Percentiles rank a stretch among this genome's conserved stretches.
phyloP scores from a whole-genome alignment of 2,113 vertebrate species.

The Odobenus rosmarus region DNA sequence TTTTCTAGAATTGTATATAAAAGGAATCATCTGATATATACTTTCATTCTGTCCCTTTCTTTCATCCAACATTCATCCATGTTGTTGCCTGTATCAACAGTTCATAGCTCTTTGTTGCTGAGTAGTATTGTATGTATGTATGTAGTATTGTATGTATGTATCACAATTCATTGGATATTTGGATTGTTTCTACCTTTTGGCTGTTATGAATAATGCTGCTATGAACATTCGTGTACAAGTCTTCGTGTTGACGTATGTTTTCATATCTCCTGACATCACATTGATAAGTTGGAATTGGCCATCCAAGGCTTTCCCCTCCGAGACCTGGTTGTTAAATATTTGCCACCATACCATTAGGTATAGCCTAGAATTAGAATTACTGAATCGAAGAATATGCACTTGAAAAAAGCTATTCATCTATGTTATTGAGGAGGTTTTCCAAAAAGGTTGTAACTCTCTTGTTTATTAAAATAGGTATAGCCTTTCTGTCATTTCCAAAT shows the following conservation, averaged over 20 bases:
- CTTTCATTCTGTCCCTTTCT: background rate
- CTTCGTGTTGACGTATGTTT: background rate
- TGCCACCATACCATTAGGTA: background rate
- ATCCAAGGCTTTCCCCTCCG: background rate
- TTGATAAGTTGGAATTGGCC: background rate
- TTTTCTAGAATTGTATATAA: background rate
- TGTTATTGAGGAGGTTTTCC: background rate
- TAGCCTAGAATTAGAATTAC: slow-evolving; percentile 5
- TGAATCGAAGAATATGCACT: background rate
- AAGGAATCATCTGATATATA: background rate
- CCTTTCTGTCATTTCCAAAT: background rate
- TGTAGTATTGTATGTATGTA: background rate
- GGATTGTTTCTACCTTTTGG: background rate
- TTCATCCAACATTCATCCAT: background rate
- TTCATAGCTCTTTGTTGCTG: slow-evolving; percentile 26
- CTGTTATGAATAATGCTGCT: background rate
- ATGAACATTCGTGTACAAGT: background rate
- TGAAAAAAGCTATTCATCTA: background rate
- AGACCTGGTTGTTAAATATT: background rate
- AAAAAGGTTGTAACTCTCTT: background rate
- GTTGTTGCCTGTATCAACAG: background rate
- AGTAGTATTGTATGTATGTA: background rate
- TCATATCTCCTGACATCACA: background rate
- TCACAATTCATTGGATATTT: background rate
- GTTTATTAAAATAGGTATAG: slow-evolving; percentile 11